Percentiles rank a stretch among this genome's conserved stretches.
Evolutionary conservation across 2,888 invertebrate species (phyloP).

Genomic region (Latheticus oryzae): DNA sequence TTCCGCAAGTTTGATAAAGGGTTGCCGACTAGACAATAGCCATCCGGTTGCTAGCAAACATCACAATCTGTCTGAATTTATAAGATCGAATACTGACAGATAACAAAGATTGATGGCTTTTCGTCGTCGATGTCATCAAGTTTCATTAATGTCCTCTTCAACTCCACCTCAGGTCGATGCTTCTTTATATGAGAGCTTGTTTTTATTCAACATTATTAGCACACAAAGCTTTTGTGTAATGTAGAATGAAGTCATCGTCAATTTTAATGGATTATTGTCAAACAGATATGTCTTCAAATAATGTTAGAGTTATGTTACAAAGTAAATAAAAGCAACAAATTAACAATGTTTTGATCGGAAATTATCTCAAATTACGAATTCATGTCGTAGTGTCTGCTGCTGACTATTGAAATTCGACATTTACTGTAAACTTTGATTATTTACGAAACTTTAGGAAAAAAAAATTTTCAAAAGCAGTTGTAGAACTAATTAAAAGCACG

Average conservation of each 20-base stretch:
- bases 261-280: too few relatives aligned
- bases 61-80: slow-evolving; percentile 27
- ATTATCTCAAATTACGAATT: too few relatives aligned
- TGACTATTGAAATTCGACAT: too few relatives aligned
- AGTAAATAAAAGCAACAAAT: too few relatives aligned
- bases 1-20: slow-evolving; percentile 41
- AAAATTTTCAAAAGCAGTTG: too few relatives aligned
- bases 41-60: slow-evolving; percentile 34
- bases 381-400: too few relatives aligned
- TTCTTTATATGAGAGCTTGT: not conserved
- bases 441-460: too few relatives aligned
- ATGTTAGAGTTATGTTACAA: too few relatives aligned
- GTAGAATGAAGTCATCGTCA: not conserved
- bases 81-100: slow-evolving; percentile 31
- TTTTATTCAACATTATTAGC: slow-evolving; percentile 1
- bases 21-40: slow-evolving; percentile 31
- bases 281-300: too few relatives aligned
- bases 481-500: too few relatives aligned
- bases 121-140: slow-evolving; percentile 32
- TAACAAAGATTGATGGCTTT: slow-evolving; percentile 36
- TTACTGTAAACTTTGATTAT: too few relatives aligned
- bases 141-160: slow-evolving; percentile 32
- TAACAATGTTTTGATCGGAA: too few relatives aligned
- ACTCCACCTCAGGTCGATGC: slow-evolving; percentile 14
- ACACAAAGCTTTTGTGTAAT: not conserved